phyloP scores from a whole-genome alignment of 2,113 vertebrate genomes.

The Phyllostomus hastatus region DNA sequence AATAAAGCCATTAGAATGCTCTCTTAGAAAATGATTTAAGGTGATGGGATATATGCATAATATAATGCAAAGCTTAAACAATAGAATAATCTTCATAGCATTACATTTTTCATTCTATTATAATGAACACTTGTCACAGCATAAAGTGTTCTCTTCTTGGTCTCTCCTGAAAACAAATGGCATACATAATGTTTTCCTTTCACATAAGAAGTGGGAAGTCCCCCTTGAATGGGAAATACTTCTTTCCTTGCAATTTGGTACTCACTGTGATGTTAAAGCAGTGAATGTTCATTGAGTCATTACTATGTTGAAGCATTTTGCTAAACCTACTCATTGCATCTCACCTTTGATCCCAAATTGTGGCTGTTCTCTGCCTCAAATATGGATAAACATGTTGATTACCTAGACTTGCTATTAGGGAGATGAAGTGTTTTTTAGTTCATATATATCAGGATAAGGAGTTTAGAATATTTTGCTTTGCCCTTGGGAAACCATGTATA shows the following conservation, averaged over 20 bases:
- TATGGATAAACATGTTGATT: neutral
- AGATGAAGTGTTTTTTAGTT: neutral
- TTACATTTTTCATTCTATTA: constrained; percentile 28
- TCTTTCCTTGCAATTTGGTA: neutral
- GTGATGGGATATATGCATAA: neutral
- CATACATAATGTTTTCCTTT: neutral
- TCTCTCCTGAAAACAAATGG: neutral
- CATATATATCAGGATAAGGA: neutral
- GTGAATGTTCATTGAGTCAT: neutral
- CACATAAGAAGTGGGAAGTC: neutral
- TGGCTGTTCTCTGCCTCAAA: neutral
- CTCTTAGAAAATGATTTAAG: neutral
- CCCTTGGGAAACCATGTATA: neutral
- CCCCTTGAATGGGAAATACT: neutral
- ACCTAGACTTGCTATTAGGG: neutral
- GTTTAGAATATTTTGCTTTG: neutral
- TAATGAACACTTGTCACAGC: neutral
- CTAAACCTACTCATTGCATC: neutral
- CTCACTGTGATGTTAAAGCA: neutral
- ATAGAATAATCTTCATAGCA: neutral
- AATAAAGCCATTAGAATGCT: neutral
- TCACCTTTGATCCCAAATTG: neutral
- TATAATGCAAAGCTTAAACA: neutral
- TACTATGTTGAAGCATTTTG: neutral
- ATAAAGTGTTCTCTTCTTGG: neutral